phyloP scores from a whole-genome alignment of 2,113 vertebrate species.

The Triplophysa tibetana region DNA sequence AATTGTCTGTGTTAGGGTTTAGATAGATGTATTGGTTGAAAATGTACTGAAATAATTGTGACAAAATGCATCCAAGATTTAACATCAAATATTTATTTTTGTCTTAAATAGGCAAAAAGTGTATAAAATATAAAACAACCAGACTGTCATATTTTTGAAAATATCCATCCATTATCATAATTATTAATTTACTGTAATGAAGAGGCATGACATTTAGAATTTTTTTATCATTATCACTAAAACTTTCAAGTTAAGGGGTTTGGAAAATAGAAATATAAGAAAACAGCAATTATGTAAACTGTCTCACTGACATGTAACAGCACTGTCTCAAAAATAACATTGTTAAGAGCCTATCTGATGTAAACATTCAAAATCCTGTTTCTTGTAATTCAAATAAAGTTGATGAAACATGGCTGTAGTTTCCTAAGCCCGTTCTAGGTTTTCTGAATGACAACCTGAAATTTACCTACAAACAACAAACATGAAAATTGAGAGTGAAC shows the following conservation, averaged over 20 bases:
- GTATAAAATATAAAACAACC: not conserved
- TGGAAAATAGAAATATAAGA: not conserved
- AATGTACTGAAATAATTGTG: not conserved
- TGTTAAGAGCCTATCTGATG: conserved; percentile 10
- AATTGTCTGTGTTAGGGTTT: not conserved
- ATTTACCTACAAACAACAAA: conserved; percentile 74
- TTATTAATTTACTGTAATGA: not conserved
- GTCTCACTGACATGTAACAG: not conserved
- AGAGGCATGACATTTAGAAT: not conserved
- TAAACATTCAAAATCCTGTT: conserved; percentile 43
- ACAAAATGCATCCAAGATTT: not conserved
- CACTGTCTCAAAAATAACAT: not conserved
- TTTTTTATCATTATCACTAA: not conserved
- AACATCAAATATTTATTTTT: not conserved
- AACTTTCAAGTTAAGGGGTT: not conserved
- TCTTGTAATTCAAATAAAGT: conserved; percentile 37
- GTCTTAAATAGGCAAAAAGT: not conserved
- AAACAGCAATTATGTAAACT: not conserved
- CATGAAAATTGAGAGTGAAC: not conserved
- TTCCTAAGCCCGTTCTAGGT: conserved; percentile 34
- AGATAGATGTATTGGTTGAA: not conserved
- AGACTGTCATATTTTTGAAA: not conserved
- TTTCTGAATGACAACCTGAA: conserved; percentile 82
- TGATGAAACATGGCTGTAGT: not conserved
- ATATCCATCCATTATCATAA: not conserved